Conservation (phyloP, 1,140 invertebrate species). For the Oryzaephilus surinamensis region DNA sequence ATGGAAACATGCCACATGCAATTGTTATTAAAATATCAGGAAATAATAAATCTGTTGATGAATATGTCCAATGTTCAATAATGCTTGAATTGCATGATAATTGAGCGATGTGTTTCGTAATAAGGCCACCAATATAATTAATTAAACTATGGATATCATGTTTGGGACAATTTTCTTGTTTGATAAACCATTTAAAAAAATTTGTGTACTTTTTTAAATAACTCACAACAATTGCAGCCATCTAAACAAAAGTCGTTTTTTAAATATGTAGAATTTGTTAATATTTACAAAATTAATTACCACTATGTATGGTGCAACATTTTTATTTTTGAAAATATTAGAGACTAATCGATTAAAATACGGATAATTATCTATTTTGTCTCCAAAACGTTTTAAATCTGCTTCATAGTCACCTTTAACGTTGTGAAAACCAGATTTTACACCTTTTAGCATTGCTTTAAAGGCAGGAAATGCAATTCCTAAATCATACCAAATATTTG, state of each 20-base stretch:
- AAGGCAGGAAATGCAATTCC: slow-evolving; percentile 69
- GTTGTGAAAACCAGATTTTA: slow-evolving; percentile 29
- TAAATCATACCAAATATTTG: slow-evolving; percentile 51
- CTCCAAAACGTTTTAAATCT: slow-evolving; percentile 38
- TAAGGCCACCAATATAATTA: slow-evolving; percentile 42
- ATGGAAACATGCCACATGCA: slow-evolving; percentile 76
- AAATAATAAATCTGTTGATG: slow-evolving; percentile 21
- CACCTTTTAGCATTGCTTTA: slow-evolving; percentile 46
- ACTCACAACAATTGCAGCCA: slow-evolving; percentile 44
- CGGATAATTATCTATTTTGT: slow-evolving; percentile 34
- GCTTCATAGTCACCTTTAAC: slow-evolving; percentile 36
- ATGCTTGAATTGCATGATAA: slow-evolving; percentile 61
- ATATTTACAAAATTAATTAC: slow-evolving; percentile 16
- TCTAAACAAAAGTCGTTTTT: slow-evolving; percentile 38
- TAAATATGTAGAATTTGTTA: neutral
- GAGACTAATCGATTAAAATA: slow-evolving; percentile 38
- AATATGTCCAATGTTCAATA: slow-evolving; percentile 26
- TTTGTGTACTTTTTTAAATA: slow-evolving; percentile 44
- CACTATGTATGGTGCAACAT: slow-evolving; percentile 19
- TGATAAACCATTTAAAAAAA: slow-evolving; percentile 37
- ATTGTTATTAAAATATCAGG: slow-evolving; percentile 47
- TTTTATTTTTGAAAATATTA: slow-evolving; percentile 26
- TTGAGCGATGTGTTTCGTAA: slow-evolving; percentile 64
- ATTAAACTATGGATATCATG: slow-evolving; percentile 37
- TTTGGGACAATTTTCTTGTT: slow-evolving; percentile 18